Evolutionary conservation across 2,797 vertebrate species (phyloP), one percentile per base, ranked within the genome.

Genomic region (Enteromius afrohamiltoni): DNA sequence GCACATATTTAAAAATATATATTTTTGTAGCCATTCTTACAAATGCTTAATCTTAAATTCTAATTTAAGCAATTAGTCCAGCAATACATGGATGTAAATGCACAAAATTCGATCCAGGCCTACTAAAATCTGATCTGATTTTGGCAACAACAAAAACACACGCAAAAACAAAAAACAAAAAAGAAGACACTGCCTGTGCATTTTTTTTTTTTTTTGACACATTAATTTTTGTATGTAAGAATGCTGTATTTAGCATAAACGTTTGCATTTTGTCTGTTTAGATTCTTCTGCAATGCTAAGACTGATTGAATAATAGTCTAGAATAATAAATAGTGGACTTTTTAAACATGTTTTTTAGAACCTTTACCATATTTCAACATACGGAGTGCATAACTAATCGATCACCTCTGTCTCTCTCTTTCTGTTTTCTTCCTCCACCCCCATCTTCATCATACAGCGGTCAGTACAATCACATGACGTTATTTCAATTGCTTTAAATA

Each of bases 381-480:
- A 6, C 67, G 11, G 11, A 76, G 62, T 68, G 47, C 3, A 77
- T 42, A 68, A 68, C 47, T 83, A 83, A 89, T 47, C 37, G 19
- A 60, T 77, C 14, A 51, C 40, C 65, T 86, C 79, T 85, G 51
- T 60, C 89, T 86, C 88, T 89, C 78, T 82, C 76, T 87, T 45
- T 85, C 85, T 53, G 69, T 82, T 55, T 83, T 78, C 77, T 70
- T 79, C 83, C 91, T 90, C 85, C 85, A 87, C 80, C 87, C 89
- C 69, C 88, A 85, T 82, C 90, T 86, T 79, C 89, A 89, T 89
- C 87, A 81, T 82, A 89, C 94, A 95, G 95, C 85, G 95, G 95
- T 96, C 90, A 96, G 95, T 96, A 95, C 87, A 90, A 85, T 84
- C 87, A 90, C 91, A 93, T 91, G 89, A 79, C 88, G 80, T 83